A percentile compares a stretch with the other conserved stretches of the same genome.
These are phyloP conservation scores for Oreamnos americanus DNA, from an alignment of 2,113 vertebrate genomes.

Conservation along the genomic window DNA sequence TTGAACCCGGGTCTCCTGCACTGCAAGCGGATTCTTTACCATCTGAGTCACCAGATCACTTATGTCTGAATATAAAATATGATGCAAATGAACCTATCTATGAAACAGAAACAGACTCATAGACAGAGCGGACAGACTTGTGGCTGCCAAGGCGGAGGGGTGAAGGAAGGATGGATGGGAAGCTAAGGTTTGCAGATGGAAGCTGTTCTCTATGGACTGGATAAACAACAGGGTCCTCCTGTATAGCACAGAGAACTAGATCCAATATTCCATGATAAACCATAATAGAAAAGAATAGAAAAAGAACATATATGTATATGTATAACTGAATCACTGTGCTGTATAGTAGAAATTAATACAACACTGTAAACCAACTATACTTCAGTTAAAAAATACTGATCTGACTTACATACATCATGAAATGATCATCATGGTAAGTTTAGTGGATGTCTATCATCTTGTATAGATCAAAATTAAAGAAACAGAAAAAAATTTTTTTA, in stretches of 20 bases:
- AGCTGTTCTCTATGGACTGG: background rate
- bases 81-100: background rate
- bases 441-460: background rate
- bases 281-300: background rate
- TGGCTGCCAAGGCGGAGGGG: background rate
- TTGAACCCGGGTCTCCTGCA: background rate
- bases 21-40: background rate
- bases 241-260: background rate
- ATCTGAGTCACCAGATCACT: background rate
- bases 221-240: background rate
- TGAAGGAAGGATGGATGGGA: background rate
- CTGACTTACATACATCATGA: background rate
- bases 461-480: background rate
- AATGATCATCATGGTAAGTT: background rate
- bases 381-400: background rate
- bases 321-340: background rate
- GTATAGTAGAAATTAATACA: background rate
- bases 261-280: background rate
- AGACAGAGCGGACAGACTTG: background rate
- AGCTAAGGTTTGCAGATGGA: background rate
- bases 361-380: background rate
- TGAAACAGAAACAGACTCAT: background rate
- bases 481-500: background rate
- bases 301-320: background rate
- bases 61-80: background rate